Base-by-base conservation (phyloP, 2,113 vertebrate genomes). In the Choloepus hoffmanni region DNA sequence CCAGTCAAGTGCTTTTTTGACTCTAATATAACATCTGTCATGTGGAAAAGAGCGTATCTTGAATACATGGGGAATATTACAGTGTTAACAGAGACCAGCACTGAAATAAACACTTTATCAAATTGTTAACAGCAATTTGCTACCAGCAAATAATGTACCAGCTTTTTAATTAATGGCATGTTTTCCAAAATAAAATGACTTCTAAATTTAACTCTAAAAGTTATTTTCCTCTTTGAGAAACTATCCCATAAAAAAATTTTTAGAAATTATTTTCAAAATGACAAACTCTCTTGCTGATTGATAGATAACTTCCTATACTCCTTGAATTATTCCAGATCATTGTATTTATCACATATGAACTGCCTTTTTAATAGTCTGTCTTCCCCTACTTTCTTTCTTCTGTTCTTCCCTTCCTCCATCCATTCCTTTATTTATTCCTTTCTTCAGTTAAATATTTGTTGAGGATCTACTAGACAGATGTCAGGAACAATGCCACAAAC, bases 21-120 rank as follows among this genome's bases (percentile, higher is more conserved):
- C 2, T 3, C 7, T 21, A 12, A 53, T 0, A 1, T 21, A 43
- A 53, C 13, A 1, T 24, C 0, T 76, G 5, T 36, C 1, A 3
- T 23, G 5, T 85, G 58, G 33, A 76, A 16, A 85, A 86, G 7
- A 65, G 4, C 28, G 73, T 6, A 68, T 45, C 30, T 43, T 60
- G 21, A 83, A 72, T 13, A 63, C 30, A n/a, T 2, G 19, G 65
- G 53, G n/a, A 82, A 12, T 24, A 5, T 40, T 48, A 28, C 1
- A 14, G 0, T 0, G 58, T 40, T 19, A 78, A 48, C 14, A 70
- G 4, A 73, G 10, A 50, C 19, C 43, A 45, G 58, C 3, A 21
- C 9, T 53, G 36, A 14, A 50, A 8, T 55, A 58, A 79, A 48
- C 0, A n/a, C 12, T 12, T 58, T 60, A 60, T 60, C 19, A 60